These are phyloP conservation scores for Lapara coniferarum DNA, from an alignment of 2,888 invertebrate genomes.

Conservation along the genomic window DNA sequence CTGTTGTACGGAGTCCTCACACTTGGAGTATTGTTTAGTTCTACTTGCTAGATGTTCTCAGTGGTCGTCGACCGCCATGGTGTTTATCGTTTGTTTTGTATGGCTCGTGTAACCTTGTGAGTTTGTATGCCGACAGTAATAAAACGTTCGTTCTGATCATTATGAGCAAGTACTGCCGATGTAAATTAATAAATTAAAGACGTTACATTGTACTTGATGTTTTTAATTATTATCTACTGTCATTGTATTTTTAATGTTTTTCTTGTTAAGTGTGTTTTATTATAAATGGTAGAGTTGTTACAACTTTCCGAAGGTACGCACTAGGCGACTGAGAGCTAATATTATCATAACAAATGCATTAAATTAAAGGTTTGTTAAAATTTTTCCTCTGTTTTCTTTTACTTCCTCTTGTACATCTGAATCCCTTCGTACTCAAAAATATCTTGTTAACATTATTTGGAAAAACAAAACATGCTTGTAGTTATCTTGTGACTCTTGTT, in stretches of 20 bases:
- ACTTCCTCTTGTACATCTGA: slow-evolving; percentile 20
- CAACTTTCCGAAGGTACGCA: slow-evolving; percentile 84
- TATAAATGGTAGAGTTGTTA: slow-evolving; percentile 68
- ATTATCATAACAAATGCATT: slow-evolving; percentile 82
- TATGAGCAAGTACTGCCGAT: slow-evolving; percentile 14
- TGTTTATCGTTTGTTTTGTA: slow-evolving; percentile 32
- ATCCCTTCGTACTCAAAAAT: slow-evolving; percentile 6
- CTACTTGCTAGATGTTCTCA: slow-evolving; percentile 1
- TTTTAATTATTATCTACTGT: slow-evolving; percentile 46
- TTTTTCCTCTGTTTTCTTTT: slow-evolving; percentile 54
- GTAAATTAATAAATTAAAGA: slow-evolving; percentile 26
- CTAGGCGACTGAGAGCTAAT: slow-evolving; percentile 84
- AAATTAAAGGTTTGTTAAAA: slow-evolving; percentile 82
- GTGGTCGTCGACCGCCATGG: background rate
- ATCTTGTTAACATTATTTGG: background rate
- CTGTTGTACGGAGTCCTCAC: background rate
- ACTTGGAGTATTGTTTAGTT: background rate
- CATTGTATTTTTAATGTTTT: slow-evolving; percentile 44
- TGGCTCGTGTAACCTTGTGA: slow-evolving; percentile 18
- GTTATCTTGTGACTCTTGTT: background rate
- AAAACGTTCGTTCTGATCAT: slow-evolving; percentile 1
- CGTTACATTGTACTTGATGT: slow-evolving; percentile 44
- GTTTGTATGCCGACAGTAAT: background rate
- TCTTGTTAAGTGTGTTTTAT: slow-evolving; percentile 51
- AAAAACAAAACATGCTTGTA: background rate